Base-by-base conservation (phyloP, 2,888 invertebrate genomes). In the Drosophila tripunctata region DNA sequence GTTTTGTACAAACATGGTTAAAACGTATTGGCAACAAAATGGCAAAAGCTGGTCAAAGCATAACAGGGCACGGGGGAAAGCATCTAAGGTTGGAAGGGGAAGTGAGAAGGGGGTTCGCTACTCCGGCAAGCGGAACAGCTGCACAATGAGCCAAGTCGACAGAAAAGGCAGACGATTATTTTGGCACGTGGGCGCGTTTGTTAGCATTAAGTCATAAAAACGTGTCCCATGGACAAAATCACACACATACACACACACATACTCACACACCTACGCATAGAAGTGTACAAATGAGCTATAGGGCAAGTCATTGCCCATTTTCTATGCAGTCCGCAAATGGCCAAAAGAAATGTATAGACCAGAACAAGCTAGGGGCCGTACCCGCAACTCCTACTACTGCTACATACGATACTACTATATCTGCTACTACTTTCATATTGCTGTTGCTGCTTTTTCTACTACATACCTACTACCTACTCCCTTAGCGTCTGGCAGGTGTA, bases 191-290 rank as follows among this genome's bases (percentile, higher is more conserved):
- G 88, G 69, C 86, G 88, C 83, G 83, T 87, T 84, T 84, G 83
- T 85, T 78, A 86, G 87, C 88, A 84, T 86, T 87, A 84, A 84
- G 88, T 84, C 84, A 84, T 84, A 84, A 87, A 87, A 84, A 83
- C 88, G 84, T 84, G 88, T 83, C 78, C 76, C 82, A 85, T 65
- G 78, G 64, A 66, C 67, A 58, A 51, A 64, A 31, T 44, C 62
- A n/a, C 74, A 60, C 51, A 57, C 57, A 19, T 47, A 50, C 14
- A 10, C 38, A 41, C 57, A 40, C 38, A 44, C 47, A 12, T 12
- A 41, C 62, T 36, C 14, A 24, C n/a, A 35, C 54, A 44, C 8
- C 7, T 21, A 5, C 50, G 12, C 3, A 50, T 10, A 12, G 10
- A 38, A 38, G 38, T 38, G 50, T 14, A 62, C 57, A 70, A 66